These are phyloP conservation scores for Sycobia sp. DNA, from an alignment of 1,140 invertebrate species.

Conservation along the genomic window DNA sequence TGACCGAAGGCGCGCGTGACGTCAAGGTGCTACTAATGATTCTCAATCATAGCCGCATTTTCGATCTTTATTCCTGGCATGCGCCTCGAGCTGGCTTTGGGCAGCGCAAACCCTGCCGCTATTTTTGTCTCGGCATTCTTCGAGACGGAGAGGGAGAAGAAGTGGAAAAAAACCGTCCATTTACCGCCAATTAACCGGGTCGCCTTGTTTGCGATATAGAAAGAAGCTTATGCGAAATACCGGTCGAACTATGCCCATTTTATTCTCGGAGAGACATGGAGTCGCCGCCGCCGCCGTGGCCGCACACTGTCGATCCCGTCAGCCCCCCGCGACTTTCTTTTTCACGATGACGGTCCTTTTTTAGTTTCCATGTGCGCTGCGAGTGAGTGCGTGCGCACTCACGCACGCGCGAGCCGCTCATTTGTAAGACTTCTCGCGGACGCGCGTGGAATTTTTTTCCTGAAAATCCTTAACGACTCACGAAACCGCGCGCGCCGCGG, in stretches of 20 bases:
- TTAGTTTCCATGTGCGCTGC: slow-evolving; percentile 2
- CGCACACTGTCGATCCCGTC: background rate
- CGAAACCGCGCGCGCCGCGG: too few relatives aligned
- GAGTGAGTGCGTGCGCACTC: too few relatives aligned
- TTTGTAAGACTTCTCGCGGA: background rate
- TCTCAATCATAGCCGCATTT: slow-evolving; percentile 39
- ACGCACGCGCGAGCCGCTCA: too few relatives aligned
- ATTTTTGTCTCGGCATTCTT: slow-evolving; percentile 33
- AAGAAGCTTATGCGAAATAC: slow-evolving; percentile 27
- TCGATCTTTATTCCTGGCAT: slow-evolving; percentile 20
- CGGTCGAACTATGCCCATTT: slow-evolving; percentile 28
- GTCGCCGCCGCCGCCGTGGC: too few relatives aligned
- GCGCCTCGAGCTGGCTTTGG: background rate
- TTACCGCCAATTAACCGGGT: slow-evolving; percentile 36
- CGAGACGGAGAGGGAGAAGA: background rate
- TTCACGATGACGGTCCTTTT: slow-evolving; percentile 7
- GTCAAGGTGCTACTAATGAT: slow-evolving; percentile 41
- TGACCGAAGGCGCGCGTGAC: background rate
- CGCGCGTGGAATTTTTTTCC: too few relatives aligned
- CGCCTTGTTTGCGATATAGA: slow-evolving; percentile 20
- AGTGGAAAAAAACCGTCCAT: slow-evolving; percentile 25
- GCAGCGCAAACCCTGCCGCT: too few relatives aligned
- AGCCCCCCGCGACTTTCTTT: slow-evolving; percentile 6
- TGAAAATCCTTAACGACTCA: too few relatives aligned
- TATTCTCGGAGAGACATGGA: slow-evolving; percentile 4